These are phyloP conservation scores for Paracanthobrama guichenoti DNA, from an alignment of 2,113 vertebrate species.

Conservation along the genomic window DNA sequence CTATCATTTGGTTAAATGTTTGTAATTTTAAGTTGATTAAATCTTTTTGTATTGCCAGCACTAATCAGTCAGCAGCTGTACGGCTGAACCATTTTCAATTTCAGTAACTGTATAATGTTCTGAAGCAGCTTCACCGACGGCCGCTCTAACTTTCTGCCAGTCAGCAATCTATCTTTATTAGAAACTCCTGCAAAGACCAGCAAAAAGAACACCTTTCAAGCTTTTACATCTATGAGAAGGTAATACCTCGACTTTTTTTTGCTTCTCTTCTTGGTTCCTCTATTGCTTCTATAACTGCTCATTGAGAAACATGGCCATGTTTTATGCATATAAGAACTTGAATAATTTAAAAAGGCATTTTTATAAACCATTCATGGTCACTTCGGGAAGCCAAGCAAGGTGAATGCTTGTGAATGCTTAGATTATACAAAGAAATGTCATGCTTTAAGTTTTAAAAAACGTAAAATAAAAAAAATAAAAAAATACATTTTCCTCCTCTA, in stretches of 20 bases:
- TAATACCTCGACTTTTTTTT: not conserved
- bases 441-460: slow-evolving; percentile 1
- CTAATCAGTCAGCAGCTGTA: not conserved
- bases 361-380: not conserved
- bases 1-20: not conserved
- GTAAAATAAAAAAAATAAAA: too few species aligned
- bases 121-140: not conserved
- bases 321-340: slow-evolving; percentile 18
- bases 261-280: not conserved
- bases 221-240: not conserved
- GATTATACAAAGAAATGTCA: not conserved
- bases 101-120: not conserved
- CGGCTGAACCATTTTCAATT: not conserved
- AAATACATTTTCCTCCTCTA: too few species aligned
- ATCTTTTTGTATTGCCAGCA: not conserved
- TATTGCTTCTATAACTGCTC: not conserved
- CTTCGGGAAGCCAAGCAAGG: slow-evolving; percentile 2
- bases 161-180: not conserved
- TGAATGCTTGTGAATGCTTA: not conserved
- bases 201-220: not conserved
- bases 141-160: not conserved
- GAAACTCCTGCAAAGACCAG: slow-evolving; percentile 10
- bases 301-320: slow-evolving; percentile 3
- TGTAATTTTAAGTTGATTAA: not conserved
- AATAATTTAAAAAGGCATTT: slow-evolving; percentile 21